Base-by-base conservation (phyloP, 2,888 invertebrate species). In the Orchestes rusci region DNA sequence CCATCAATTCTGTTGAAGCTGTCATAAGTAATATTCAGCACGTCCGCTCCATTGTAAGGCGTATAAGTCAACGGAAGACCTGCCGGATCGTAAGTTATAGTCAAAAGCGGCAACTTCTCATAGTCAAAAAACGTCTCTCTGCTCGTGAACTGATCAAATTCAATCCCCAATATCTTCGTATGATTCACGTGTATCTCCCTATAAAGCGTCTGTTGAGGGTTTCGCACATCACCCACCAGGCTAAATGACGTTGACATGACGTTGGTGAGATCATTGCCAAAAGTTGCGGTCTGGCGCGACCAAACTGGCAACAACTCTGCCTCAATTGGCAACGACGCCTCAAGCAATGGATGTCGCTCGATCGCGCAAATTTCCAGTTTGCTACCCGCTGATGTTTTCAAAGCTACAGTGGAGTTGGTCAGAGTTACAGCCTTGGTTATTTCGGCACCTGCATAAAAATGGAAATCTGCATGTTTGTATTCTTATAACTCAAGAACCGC, bases 221-320 rank as follows among this genome's bases (percentile, higher is more conserved):
- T 87, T 50, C 88, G 77, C 1, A 88, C 88, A 63, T 90, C 90
- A 2, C 89, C 90, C 0, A 88, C 84, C 31, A 90, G 70, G 54
- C 82, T 84, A 62, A 88, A 90, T 1, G 82, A 76, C 3, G 88
- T 87, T 49, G 83, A 82, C 85, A 90, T 87, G 7, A 55, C 49
- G 51, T 65, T 64, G 31, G 80, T 74, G 5, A 87, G 71, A 4
- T 74, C 73, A 53, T 87, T 85, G 13, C 88, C 88, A 62, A 86
- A 80, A 3, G 79, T 79, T 34, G 86, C 80, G 3, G 77, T 77
- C 69, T 89, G 88, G 59, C 85, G 84, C 19, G 88, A 88, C 85
- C 89, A 87, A 76, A 89, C 86, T 29, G 89, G 88, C 38, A 90
- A 69, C 84, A 90, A 88, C 73, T 89, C 88, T 3, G 90, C 89